These are phyloP conservation scores for Mesorhabditis belari DNA, from an alignment of 2,888 invertebrate genomes.

Conservation along the genomic window DNA sequence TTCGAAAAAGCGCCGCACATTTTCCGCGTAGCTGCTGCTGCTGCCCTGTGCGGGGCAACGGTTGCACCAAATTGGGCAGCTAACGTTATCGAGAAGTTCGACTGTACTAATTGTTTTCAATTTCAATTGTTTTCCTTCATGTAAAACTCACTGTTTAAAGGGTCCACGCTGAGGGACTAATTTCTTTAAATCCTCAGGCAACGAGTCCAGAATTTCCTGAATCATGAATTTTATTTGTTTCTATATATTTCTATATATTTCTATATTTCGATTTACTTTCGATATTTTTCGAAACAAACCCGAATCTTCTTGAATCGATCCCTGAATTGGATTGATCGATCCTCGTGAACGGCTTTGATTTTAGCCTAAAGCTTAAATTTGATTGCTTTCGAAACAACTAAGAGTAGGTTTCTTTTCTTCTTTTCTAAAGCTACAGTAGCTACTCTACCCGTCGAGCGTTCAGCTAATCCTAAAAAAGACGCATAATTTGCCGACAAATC, in stretches of 20 bases:
- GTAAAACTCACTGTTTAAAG: background rate
- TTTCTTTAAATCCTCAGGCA: background rate
- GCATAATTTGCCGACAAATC: too few species aligned
- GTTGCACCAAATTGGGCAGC: conserved; percentile 7
- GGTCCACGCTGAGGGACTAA: background rate
- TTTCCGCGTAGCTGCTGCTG: conserved; percentile 34
- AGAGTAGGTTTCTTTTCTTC: too few species aligned
- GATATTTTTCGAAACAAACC: background rate
- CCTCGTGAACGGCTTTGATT: background rate
- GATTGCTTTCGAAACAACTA: background rate
- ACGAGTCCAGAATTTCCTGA: background rate
- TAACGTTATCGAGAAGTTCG: too few species aligned
- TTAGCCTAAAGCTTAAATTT: background rate
- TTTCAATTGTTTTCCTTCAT: too few species aligned
- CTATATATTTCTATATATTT: too few species aligned
- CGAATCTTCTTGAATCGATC: background rate
- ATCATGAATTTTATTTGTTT: background rate
- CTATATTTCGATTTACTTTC: background rate
- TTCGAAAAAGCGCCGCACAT: conserved; percentile 47
- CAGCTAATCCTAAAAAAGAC: too few species aligned
- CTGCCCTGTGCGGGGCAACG: conserved; percentile 31
- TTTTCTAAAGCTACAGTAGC: too few species aligned
- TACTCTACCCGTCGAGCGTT: too few species aligned
- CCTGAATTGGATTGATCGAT: background rate
- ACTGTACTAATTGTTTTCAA: too few species aligned